Conservation (phyloP, 2,113 vertebrate genomes). For the Spilogale gracilis region DNA sequence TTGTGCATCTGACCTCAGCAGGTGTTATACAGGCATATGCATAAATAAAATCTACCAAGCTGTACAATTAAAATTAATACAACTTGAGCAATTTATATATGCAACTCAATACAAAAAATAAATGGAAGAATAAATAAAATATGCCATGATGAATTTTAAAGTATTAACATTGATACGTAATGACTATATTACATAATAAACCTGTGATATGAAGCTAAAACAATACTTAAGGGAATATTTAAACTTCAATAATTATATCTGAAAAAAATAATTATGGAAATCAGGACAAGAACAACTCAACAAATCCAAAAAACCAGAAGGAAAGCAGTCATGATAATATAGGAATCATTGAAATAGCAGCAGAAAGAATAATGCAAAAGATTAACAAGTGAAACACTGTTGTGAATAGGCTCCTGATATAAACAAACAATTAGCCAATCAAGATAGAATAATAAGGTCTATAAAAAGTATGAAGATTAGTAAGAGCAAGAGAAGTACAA, state of each 20-base stretch:
- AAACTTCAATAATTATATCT: not conserved
- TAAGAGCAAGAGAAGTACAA: not conserved
- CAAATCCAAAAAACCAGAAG: not conserved
- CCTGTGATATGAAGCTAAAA: not conserved
- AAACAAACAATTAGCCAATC: not conserved
- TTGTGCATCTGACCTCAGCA: not conserved
- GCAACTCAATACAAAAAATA: not conserved
- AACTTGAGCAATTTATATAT: not conserved
- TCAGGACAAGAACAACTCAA: not conserved
- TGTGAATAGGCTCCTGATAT: not conserved
- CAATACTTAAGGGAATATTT: not conserved
- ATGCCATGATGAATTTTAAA: not conserved
- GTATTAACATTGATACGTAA: not conserved
- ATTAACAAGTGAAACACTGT: not conserved
- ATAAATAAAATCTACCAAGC: not conserved
- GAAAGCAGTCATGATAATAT: not conserved
- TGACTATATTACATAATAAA: not conserved
- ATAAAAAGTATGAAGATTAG: not conserved
- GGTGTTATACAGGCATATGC: no score
- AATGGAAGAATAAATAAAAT: not conserved
- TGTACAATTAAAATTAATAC: not conserved
- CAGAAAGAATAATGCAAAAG: not conserved
- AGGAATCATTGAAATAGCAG: not conserved
- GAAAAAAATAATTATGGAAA: not conserved
- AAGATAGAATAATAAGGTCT: not conserved